phyloP scores from a whole-genome alignment of 2,888 invertebrate species.

The Pristionchus maxplancki region DNA sequence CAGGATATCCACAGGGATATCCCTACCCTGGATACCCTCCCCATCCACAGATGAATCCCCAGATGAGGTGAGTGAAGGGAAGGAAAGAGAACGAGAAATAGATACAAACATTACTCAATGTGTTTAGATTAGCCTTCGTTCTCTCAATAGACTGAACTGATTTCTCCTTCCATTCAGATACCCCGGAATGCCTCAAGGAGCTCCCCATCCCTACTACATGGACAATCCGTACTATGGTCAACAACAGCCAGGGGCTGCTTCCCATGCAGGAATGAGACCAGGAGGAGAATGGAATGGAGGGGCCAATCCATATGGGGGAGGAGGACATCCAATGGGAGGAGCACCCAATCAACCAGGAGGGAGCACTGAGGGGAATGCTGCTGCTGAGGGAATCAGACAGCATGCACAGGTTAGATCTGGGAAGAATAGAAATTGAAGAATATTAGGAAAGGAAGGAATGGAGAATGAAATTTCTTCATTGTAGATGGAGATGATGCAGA shows the following conservation, averaged over 20 bases:
- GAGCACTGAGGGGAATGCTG: not conserved
- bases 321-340: constrained; percentile 3
- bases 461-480: not conserved
- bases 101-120: not conserved
- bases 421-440: not conserved
- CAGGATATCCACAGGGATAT: constrained; percentile 35
- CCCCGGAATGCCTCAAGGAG: constrained; percentile 13
- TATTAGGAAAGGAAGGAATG: not conserved
- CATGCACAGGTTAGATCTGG: not conserved
- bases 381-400: not conserved
- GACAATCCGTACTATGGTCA: constrained; percentile 32
- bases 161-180: constrained; percentile 8
- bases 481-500: constrained; percentile 52
- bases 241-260: not conserved
- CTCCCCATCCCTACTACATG: constrained; percentile 43
- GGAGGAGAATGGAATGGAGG: constrained; percentile 21
- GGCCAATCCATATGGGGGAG: constrained; percentile 38
- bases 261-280: not conserved
- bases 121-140: not conserved
- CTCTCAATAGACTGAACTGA: not conserved
- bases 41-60: constrained; percentile 32
- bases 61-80: not conserved
- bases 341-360: not conserved
- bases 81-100: not conserved
- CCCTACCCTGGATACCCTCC: constrained; percentile 46